Evolutionary conservation across 2,113 vertebrate species (phyloP).

Genomic region (Carollia perspicillata): DNA sequence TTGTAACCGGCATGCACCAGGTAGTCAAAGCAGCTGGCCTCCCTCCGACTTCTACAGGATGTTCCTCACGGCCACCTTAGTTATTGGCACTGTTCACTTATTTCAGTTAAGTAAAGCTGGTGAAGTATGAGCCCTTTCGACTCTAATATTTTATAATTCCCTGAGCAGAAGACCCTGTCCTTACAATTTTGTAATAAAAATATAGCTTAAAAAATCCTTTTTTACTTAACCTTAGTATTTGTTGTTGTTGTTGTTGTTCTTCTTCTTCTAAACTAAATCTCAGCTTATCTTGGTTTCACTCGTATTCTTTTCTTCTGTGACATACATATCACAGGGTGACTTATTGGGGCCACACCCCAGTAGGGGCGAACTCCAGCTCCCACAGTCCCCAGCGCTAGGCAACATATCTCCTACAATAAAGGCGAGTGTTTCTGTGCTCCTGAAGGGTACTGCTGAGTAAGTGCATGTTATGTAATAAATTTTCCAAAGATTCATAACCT

Average conservation of each 20-base stretch:
- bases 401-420: background rate
- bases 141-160: background rate
- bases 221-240: background rate
- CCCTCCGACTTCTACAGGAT: background rate
- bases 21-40: background rate
- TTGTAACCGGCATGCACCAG: rapidly evolving
- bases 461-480: background rate
- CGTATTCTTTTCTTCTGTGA: background rate
- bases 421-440: background rate
- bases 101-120: background rate
- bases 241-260: background rate
- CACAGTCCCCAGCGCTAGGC: background rate
- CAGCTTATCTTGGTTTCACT: background rate
- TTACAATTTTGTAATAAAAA: slow-evolving; percentile 10
- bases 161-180: background rate
- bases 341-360: background rate
- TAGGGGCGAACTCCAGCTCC: background rate
- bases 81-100: background rate
- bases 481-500: background rate
- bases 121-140: background rate
- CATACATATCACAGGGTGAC: background rate
- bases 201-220: background rate
- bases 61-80: background rate
- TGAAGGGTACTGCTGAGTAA: background rate
- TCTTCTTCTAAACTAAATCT: background rate